Conservation (phyloP, 2,113 vertebrate species). For the Stigmatopora nigra region DNA sequence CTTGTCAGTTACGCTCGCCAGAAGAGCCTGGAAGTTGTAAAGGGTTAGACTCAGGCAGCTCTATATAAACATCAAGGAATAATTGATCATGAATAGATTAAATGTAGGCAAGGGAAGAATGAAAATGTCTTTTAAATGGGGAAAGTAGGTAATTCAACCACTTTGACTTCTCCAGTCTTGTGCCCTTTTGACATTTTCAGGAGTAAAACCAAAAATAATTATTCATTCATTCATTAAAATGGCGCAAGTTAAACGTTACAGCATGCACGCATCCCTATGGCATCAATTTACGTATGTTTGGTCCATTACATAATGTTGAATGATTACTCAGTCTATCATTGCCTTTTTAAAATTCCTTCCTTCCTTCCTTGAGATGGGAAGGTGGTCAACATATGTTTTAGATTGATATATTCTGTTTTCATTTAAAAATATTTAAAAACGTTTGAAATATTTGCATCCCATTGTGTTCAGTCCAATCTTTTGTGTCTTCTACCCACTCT, state of each 20-base stretch:
- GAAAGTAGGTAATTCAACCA: slow-evolving; percentile 29
- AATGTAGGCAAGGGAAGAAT: not conserved
- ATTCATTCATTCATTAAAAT: not conserved
- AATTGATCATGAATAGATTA: slow-evolving; percentile 23
- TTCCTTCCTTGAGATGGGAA: slow-evolving; percentile 11
- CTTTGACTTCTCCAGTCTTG: slow-evolving; percentile 27
- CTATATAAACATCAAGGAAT: slow-evolving; percentile 2
- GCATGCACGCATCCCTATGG: slow-evolving; percentile 28
- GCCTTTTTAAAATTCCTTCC: slow-evolving; percentile 14
- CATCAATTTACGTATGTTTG: slow-evolving; percentile 26
- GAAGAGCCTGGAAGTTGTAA: not conserved
- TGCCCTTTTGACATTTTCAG: slow-evolving; percentile 4
- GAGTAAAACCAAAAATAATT: slow-evolving; percentile 4
- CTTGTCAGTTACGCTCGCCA: not conserved
- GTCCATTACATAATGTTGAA: slow-evolving; percentile 27
- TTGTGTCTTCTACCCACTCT: not conserved
- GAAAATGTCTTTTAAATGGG: slow-evolving; percentile 14
- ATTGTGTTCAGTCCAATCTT: not conserved
- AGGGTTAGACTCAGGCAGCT: slow-evolving; percentile 2
- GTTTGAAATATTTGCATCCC: not conserved
- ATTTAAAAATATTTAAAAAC: not conserved
- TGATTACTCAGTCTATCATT: slow-evolving; percentile 17
- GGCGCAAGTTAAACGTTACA: slow-evolving; percentile 18
- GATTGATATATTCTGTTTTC: not conserved
- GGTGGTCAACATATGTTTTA: not conserved